These are phyloP conservation scores for Aulostomus chinensis DNA, from an alignment of 2,797 vertebrate genomes.

Conservation along the genomic window DNA sequence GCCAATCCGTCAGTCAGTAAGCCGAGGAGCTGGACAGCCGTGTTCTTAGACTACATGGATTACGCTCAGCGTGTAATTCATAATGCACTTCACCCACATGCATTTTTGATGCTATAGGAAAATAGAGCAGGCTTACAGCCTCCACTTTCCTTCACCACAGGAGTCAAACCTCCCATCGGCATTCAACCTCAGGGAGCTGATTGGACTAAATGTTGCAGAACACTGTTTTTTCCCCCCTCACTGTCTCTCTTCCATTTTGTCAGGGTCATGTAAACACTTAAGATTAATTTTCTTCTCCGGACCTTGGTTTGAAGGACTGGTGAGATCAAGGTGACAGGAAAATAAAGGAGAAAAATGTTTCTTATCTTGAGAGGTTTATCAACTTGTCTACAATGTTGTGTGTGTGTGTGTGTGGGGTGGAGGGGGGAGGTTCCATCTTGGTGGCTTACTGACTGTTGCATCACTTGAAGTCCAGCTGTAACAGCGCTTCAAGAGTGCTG, in stretches of 20 bases:
- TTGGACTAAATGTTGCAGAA: conserved; percentile 75
- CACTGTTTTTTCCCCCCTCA: conserved; percentile 43
- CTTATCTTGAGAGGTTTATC: too few species aligned
- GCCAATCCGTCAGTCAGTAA: too few species aligned
- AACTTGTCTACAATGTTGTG: too few species aligned
- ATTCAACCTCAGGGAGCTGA: conserved; percentile 68
- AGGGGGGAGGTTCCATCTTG: too few species aligned
- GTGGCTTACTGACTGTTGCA: too few species aligned
- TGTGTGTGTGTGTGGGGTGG: too few species aligned
- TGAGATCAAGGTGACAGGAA: conserved; percentile 50
- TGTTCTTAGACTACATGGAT: too few species aligned
- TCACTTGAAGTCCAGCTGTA: too few species aligned
- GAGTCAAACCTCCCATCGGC: conserved; percentile 53
- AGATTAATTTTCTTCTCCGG: conserved; percentile 40
- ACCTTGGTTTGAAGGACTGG: conserved; percentile 34
- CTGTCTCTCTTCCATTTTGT: conserved; percentile 27
- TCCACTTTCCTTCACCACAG: conserved; percentile 61
- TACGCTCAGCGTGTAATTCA: conserved; percentile 50
- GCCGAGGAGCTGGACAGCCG: conserved; percentile 8
- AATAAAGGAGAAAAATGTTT: too few species aligned
- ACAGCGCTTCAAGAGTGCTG: too few species aligned
- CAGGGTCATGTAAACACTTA: conserved; percentile 48
- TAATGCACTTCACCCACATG: conserved; percentile 64
- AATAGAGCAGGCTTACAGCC: conserved; percentile 60
- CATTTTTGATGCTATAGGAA: conserved; percentile 74